Evolutionary conservation across 2,888 invertebrate species (phyloP).

Genomic region (Melanargia galathea): DNA sequence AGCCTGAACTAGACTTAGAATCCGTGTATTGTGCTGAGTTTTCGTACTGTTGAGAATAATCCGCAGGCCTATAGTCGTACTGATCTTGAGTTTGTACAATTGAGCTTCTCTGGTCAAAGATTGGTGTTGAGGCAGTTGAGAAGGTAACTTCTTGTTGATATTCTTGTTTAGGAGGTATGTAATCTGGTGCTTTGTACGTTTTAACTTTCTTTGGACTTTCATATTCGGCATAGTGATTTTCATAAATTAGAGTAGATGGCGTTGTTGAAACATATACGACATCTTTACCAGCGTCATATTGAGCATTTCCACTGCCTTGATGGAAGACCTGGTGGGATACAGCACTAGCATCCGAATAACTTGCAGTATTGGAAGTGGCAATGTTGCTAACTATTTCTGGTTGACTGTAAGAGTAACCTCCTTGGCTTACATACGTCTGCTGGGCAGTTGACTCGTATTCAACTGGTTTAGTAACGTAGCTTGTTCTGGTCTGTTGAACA

Average conservation of each 20-base stretch:
- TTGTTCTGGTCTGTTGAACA: constrained; percentile 59
- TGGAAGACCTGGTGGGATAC: constrained; percentile 74
- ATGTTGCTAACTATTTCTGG: constrained; percentile 70
- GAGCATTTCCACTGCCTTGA: constrained; percentile 51
- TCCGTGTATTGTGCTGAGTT: constrained; percentile 35
- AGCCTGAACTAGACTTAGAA: constrained; percentile 56
- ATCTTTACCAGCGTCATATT: constrained; percentile 56
- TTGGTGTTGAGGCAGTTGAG: constrained; percentile 56
- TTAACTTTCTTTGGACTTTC: constrained; percentile 56
- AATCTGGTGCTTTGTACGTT: constrained; percentile 54
- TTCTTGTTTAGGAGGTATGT: constrained; percentile 55
- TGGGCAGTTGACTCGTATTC: constrained; percentile 54
- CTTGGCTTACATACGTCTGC: constrained; percentile 53
- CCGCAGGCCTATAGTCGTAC: constrained; percentile 53
- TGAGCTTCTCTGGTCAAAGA: constrained; percentile 55
- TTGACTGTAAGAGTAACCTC: constrained; percentile 64
- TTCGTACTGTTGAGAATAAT: constrained; percentile 50
- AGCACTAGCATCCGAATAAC: constrained; percentile 68
- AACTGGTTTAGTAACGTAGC: constrained; percentile 54
- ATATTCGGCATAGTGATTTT: constrained; percentile 67
- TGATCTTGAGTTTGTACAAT: constrained; percentile 53
- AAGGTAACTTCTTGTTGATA: constrained; percentile 58
- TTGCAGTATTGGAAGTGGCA: constrained; percentile 53
- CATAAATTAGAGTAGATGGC: constrained; percentile 66
- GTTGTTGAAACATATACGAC: constrained; percentile 64